Conservation (phyloP, 2,113 vertebrate species). For the Proteles cristata region DNA sequence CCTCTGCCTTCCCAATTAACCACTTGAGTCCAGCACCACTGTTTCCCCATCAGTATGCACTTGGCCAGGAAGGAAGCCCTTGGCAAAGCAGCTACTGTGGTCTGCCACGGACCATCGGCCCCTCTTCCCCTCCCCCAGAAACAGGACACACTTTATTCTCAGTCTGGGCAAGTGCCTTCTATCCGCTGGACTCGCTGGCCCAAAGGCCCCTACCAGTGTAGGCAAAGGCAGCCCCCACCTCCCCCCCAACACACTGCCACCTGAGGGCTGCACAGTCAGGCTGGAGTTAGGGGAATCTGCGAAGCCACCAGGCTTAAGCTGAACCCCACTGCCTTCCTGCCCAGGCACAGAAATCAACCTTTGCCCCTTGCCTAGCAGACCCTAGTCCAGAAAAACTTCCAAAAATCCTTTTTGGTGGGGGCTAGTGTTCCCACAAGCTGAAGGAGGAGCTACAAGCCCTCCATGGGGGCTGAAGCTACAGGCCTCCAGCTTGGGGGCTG, state of each 20-base stretch:
- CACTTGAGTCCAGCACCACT: constrained; percentile 71
- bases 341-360: not conserved
- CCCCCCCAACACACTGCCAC: not conserved
- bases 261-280: not conserved
- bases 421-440: not conserved
- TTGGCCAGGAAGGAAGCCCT: constrained; percentile 72
- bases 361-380: not conserved
- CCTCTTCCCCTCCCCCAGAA: constrained; percentile 73
- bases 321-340: not conserved
- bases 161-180: constrained; percentile 66
- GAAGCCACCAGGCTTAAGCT: not conserved
- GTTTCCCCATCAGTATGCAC: constrained; percentile 62
- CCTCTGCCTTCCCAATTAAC: constrained; percentile 78
- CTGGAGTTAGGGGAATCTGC: not conserved
- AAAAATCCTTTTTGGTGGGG: not conserved
- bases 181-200: not conserved
- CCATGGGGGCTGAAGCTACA: not conserved
- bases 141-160: constrained; percentile 77
- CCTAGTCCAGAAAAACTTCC: not conserved
- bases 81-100: constrained; percentile 76
- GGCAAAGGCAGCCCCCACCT: not conserved
- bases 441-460: not conserved
- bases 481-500: not conserved
- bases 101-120: constrained; percentile 73
- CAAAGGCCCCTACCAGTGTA: constrained; percentile 35